phyloP scores from a whole-genome alignment of 2,888 invertebrate genomes.

The Nomada lathburiana region DNA sequence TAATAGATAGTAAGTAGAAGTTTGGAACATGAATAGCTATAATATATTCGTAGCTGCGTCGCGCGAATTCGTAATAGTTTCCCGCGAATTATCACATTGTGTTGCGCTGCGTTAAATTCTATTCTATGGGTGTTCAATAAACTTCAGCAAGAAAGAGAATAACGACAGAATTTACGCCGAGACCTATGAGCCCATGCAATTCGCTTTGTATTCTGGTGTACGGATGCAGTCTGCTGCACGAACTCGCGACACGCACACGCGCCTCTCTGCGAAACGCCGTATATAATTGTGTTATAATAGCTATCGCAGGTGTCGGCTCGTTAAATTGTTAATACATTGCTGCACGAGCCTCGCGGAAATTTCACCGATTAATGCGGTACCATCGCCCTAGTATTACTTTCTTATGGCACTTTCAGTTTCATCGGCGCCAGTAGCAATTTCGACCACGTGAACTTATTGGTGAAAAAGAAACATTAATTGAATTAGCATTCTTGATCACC shows the following conservation, averaged over 20 bases:
- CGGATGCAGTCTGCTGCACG: slow-evolving; percentile 30
- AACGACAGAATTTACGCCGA: slow-evolving; percentile 42
- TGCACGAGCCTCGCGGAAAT: slow-evolving; percentile 65
- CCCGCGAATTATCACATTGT: not conserved
- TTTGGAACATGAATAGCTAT: not conserved
- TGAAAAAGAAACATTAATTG: too few relatives aligned
- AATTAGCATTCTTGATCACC: too few relatives aligned
- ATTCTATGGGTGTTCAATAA: slow-evolving; percentile 24
- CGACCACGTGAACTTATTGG: too few relatives aligned
- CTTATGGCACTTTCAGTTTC: slow-evolving; percentile 36
- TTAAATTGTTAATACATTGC: slow-evolving; percentile 80
- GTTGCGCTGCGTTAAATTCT: not conserved
- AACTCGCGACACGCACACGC: slow-evolving; percentile 38
- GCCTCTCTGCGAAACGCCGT: slow-evolving; percentile 41
- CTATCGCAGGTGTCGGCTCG: slow-evolving; percentile 78
- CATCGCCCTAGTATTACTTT: slow-evolving; percentile 23
- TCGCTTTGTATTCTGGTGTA: slow-evolving; percentile 34
- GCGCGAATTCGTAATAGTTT: not conserved
- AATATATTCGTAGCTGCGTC: slow-evolving; percentile 3
- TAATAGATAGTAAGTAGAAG: not conserved
- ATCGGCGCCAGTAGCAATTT: slow-evolving; percentile 13
- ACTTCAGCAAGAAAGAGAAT: slow-evolving; percentile 43
- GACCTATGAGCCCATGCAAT: slow-evolving; percentile 31
- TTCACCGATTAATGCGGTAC: slow-evolving; percentile 62
- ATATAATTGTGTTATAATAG: slow-evolving; percentile 79